A percentile compares a stretch with the other conserved stretches of the same genome.
phyloP scores from a whole-genome alignment of 2,888 invertebrate genomes.

The Agrochola lota region DNA sequence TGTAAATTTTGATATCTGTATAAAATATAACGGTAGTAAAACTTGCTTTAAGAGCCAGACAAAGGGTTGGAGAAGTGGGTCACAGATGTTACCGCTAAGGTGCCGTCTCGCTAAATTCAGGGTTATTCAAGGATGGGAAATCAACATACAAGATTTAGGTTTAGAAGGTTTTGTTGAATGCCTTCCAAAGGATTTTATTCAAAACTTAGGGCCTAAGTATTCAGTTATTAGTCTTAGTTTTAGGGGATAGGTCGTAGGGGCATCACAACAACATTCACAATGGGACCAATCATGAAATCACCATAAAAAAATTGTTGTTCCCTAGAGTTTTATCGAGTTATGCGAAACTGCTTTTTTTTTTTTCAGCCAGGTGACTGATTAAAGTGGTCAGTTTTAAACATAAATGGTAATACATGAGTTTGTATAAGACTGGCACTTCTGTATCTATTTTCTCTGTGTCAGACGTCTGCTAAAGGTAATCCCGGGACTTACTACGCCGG shows the following conservation, averaged over 20 bases:
- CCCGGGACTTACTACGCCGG: slow-evolving; percentile 37
- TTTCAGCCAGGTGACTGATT: too few relatives aligned
- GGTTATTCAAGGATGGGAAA: background rate
- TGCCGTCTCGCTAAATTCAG: background rate
- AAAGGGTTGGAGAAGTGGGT: slow-evolving; percentile 30
- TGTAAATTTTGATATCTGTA: slow-evolving; percentile 14
- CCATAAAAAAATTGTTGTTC: background rate
- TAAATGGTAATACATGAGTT: background rate
- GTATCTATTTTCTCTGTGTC: background rate
- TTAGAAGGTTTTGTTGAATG: background rate
- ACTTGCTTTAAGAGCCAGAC: slow-evolving; percentile 6
- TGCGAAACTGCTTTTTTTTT: background rate
- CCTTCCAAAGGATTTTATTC: background rate
- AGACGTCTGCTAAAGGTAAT: slow-evolving; percentile 35
- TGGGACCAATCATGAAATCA: too few relatives aligned
- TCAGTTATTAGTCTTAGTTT: background rate
- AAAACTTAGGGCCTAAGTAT: background rate
- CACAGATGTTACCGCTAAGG: slow-evolving; percentile 37
- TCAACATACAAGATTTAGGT: background rate
- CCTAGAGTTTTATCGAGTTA: background rate
- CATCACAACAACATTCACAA: too few relatives aligned
- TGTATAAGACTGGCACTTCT: slow-evolving; percentile 16
- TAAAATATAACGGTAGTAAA: slow-evolving; percentile 28
- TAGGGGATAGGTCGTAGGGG: too few relatives aligned
- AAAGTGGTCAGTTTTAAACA: background rate